phyloP scores from a whole-genome alignment of 1,140 invertebrate genomes.

The Potamilus streckersoni region DNA sequence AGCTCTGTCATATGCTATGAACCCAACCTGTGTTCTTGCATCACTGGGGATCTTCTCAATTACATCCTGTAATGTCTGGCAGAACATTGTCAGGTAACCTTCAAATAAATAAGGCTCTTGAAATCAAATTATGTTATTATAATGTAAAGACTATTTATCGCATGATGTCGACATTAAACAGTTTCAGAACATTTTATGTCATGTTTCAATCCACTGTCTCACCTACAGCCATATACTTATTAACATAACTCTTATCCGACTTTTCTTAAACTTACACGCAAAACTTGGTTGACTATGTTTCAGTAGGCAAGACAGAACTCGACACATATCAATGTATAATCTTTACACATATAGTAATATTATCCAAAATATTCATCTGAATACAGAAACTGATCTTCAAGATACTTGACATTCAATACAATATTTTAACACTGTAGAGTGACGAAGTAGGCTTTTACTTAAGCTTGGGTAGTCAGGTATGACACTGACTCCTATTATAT shows the following conservation, averaged over 20 bases:
- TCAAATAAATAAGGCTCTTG: slow-evolving; percentile 27
- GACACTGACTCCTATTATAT: too few relatives aligned
- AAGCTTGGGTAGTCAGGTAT: too few relatives aligned
- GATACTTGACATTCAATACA: too few relatives aligned
- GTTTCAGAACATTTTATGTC: not conserved
- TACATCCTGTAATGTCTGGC: slow-evolving; percentile 84
- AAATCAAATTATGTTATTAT: not conserved
- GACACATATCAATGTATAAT: not conserved
- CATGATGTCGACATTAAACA: not conserved
- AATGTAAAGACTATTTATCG: not conserved
- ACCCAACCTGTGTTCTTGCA: slow-evolving; percentile 90
- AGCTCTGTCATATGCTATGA: slow-evolving; percentile 91
- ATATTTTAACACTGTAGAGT: too few relatives aligned
- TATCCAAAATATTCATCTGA: not conserved
- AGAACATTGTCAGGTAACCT: slow-evolving; percentile 88
- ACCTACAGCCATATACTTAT: too few relatives aligned
- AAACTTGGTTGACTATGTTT: not conserved
- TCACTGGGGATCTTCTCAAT: slow-evolving; percentile 94
- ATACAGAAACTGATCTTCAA: too few relatives aligned
- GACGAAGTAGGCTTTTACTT: too few relatives aligned
- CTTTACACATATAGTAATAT: not conserved
- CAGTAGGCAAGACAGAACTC: not conserved
- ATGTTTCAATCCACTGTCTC: not conserved
- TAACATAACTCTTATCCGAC: too few relatives aligned
- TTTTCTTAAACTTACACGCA: too few relatives aligned